Conservation (phyloP, 1,140 invertebrate species). For the Coptotermes formosanus region DNA sequence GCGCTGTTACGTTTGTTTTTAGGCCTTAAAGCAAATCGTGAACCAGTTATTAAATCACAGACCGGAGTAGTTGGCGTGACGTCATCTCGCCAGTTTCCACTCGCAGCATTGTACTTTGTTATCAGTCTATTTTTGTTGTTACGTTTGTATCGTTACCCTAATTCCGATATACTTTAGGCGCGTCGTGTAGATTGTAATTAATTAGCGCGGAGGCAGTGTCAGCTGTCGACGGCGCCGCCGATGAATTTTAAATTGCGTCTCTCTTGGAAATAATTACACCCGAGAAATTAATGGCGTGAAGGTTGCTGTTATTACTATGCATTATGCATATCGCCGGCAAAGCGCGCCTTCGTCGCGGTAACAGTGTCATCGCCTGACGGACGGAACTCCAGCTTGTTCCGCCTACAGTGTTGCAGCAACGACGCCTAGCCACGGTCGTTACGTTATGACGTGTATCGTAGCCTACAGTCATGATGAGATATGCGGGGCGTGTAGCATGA, state of each 20-base stretch:
- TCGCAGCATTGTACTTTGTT: background rate
- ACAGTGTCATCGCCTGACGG: background rate
- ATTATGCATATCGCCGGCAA: background rate
- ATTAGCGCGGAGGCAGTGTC: constrained; percentile 1
- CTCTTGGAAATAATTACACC: constrained; percentile 1
- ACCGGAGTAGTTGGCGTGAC: too few relatives aligned
- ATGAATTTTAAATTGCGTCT: constrained; percentile 17
- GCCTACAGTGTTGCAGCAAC: background rate
- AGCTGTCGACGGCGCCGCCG: background rate
- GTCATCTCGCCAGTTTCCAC: too few relatives aligned
- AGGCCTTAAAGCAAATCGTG: too few relatives aligned
- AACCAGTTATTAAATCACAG: too few relatives aligned
- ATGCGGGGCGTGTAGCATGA: too few relatives aligned
- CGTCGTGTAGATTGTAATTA: background rate
- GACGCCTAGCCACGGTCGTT: background rate
- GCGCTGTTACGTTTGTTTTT: too few relatives aligned
- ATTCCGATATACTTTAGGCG: background rate
- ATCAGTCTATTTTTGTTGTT: background rate
- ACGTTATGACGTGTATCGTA: background rate
- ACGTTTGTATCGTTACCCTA: background rate
- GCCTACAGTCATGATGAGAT: background rate
- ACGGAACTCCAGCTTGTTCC: background rate
- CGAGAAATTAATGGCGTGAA: background rate
- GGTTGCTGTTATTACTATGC: background rate
- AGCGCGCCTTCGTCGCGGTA: background rate